These are phyloP conservation scores for Setophaga coronata DNA, from an alignment of 2,113 vertebrate genomes.

Conservation along the genomic window DNA sequence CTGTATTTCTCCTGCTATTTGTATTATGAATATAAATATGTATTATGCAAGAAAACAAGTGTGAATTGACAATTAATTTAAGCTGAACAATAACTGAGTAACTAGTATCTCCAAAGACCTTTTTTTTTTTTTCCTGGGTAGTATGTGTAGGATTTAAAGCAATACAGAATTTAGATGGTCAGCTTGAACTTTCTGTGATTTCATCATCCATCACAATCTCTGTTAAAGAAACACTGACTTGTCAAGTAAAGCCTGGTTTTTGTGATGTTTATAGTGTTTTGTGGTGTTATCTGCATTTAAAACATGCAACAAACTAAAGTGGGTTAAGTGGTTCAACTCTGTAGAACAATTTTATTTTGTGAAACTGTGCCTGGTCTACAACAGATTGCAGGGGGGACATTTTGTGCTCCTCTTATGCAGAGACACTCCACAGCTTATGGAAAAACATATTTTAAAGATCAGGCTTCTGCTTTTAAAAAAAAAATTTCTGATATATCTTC, in stretches of 20 bases:
- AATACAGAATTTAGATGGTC: not conserved
- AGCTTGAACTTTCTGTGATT: not conserved
- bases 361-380: not conserved
- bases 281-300: not conserved
- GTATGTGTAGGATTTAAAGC: not conserved
- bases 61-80: not conserved
- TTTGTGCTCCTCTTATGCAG: not conserved
- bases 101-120: not conserved
- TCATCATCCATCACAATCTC: not conserved
- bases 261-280: not conserved
- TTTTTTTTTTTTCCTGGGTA: not conserved
- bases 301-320: not conserved
- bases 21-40: not conserved
- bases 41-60: not conserved
- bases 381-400: not conserved
- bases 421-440: not conserved
- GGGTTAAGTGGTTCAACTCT: not conserved
- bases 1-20: not conserved
- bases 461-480: not conserved
- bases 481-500: not conserved
- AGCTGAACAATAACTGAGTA: not conserved
- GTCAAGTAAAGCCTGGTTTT: not conserved
- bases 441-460: not conserved
- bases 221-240: not conserved
- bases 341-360: not conserved